Evolutionary conservation across 2,113 vertebrate genomes (phyloP), one percentile per base, ranked within the genome.

Genomic region (Cyprinodon variegatus): DNA sequence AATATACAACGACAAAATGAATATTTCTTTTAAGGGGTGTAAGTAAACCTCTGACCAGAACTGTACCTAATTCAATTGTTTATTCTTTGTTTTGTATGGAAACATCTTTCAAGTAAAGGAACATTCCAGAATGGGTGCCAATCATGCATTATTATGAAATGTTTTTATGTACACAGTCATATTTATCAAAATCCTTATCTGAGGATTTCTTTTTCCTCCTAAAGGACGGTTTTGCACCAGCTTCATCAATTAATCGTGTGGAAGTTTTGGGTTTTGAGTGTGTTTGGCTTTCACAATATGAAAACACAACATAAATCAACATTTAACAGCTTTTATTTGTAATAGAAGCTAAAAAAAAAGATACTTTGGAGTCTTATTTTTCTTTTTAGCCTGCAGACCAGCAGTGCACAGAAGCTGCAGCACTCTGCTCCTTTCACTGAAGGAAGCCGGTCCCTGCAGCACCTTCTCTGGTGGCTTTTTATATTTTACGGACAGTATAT

Each of bases 121-220:
- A 65, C 7, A n/a, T 46, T 73, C 59, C 57, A 41, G 8, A 46
- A 12, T 29, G 53, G 43, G 77, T 74, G 68, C 66, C 68, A 70
- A 29, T 62, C 36, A 4, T 40, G 40, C 61, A 43, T 59, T 39
- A 29, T 15, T 68, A 68, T 68, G 9, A 57, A 29, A 65, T 15
- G 40, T 43, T 39, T 40, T 13, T 41, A 69, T 40, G 22, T 65
- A 64, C 22, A 38, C 14, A 53, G 17, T 11, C 1, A 20, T 53
- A 43, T 38, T 36, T 67, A 4, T 65, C 48, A 11, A 37, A 67
- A 39, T 76, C 72, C 17, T 39, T 14, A 41, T 39, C 22, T 65
- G 60, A 3, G 37, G 37, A 72, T 41, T 41, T 72, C 64, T 29
- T 46, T 29, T 46, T 45, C n/a, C 5, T 17, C 15, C 37, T 17